These are phyloP conservation scores for Cassiopea xamachana DNA, from an alignment of 30 jellyfish, hydroid and myxozoan genomes.

Conservation along the genomic window DNA sequence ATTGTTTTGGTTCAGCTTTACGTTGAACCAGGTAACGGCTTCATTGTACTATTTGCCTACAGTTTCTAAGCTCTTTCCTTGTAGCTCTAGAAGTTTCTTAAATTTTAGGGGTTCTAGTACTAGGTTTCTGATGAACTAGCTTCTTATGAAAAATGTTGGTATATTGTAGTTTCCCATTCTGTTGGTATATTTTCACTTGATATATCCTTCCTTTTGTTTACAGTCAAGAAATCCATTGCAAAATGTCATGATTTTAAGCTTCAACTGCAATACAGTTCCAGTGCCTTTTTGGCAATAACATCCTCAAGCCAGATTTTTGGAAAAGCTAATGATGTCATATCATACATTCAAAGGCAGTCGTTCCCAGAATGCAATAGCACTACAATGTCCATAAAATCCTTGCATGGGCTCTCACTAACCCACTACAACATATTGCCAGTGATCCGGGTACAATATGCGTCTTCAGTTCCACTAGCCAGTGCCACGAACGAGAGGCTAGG, in stretches of 20 bases:
- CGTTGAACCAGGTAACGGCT: too few relatives aligned
- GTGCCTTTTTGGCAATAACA: background rate
- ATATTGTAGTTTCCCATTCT: too few relatives aligned
- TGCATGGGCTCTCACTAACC: background rate
- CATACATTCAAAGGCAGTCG: background rate
- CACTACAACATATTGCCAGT: background rate
- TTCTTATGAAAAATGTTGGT: too few relatives aligned
- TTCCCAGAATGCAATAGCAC: conserved; percentile 14
- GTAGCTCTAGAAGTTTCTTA: too few relatives aligned
- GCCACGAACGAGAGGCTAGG: conserved; percentile 4
- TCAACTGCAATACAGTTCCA: background rate
- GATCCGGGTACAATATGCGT: background rate
- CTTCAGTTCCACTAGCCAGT: background rate
- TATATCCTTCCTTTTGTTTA: background rate
- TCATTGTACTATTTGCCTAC: too few relatives aligned
- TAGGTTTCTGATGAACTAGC: too few relatives aligned
- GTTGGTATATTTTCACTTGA: background rate
- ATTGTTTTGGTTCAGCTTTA: too few relatives aligned
- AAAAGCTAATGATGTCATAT: conserved; percentile 2
- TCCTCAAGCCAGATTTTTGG: background rate
- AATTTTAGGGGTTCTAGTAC: too few relatives aligned
- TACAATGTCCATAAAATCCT: background rate
- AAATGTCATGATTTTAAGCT: conserved; percentile 18
- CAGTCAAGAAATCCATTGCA: conserved; percentile 32
- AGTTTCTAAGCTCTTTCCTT: too few relatives aligned